Evolutionary conservation across 2,113 vertebrate species (phyloP), one percentile per base, ranked within the genome.

Genomic region (Rhabdomys dilectus): DNA sequence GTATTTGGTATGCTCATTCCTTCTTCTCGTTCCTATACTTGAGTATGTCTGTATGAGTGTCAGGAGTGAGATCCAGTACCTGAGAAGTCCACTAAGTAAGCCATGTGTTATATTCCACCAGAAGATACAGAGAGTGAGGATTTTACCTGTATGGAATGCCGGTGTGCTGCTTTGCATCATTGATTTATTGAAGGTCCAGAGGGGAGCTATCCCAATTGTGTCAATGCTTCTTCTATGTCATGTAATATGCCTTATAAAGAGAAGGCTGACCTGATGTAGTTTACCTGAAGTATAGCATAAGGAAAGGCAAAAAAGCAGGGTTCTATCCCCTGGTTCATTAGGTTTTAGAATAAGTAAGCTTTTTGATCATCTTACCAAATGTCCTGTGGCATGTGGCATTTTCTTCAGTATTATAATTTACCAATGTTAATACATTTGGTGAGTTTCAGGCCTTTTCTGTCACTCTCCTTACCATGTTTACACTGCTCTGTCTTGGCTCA

Each of bases 361-460:
- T 60, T 39, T 56, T 3, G 6, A 13, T 42, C 62, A 75, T 77
- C 19, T 91, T n/a, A 66, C 51, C 84, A 93, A 82, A 31, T 42
- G 17, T 87, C 24, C 34, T 66, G 26, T 36, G 64, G 62, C 2
- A 58, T 34, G 11, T 21, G 11, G 26, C 17, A 58, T 66, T 91
- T 87, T 62, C 72, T 82, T n/a, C 9, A 58, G 1, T 78, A 70
- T 88, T 76, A 85, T n/a, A 68, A 87, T 17, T 56, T 58, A 92
- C 4, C 2, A 5, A 31, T 87, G 2, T 84, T 26, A 72, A 96
- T 73, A 80, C 39, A 72, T 22, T 39, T 84, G 58, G 76, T 42
- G 58, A 29, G 12, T 88, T 97, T 96, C 11, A 42, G 93, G 31
- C 16, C 13, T 34, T 92, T 64, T 76, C 80, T 36, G 62, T 88